These are phyloP conservation scores for Chloromyia formosa DNA, from an alignment of 2,888 invertebrate genomes.

Conservation along the genomic window DNA sequence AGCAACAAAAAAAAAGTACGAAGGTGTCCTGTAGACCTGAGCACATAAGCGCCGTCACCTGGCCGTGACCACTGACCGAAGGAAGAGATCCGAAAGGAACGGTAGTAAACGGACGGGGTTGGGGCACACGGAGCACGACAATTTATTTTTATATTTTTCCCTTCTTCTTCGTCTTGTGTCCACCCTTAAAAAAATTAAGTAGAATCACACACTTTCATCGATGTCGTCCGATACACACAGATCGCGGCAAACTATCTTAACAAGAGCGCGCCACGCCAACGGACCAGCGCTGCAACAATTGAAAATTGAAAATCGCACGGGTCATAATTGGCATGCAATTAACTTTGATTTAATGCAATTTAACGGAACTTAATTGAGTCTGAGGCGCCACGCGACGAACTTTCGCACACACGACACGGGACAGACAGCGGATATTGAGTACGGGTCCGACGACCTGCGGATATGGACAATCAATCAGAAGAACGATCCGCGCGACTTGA, in stretches of 20 bases:
- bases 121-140: no score
- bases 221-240: conserved; percentile 14
- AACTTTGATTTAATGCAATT: conserved; percentile 37
- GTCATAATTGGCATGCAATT: conserved; percentile 38
- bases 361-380: not conserved
- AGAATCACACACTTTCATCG: not conserved
- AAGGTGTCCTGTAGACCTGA: no score
- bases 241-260: not conserved
- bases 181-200: not conserved
- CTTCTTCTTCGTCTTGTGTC: not conserved
- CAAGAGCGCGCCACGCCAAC: conserved; percentile 22
- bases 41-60: conserved; percentile 18
- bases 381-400: conserved; percentile 15
- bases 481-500: no score
- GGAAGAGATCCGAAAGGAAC: not conserved
- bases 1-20: no score
- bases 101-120: no score
- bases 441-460: no score
- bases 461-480: no score
- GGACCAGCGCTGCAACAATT: conserved; percentile 14
- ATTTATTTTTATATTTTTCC: no score
- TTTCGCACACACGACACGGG: no score
- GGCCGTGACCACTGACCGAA: not conserved
- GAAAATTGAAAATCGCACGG: not conserved
- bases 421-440: no score